These are phyloP conservation scores for Penaeus chinensis DNA, from an alignment of 1,140 invertebrate genomes.

Conservation along the genomic window DNA sequence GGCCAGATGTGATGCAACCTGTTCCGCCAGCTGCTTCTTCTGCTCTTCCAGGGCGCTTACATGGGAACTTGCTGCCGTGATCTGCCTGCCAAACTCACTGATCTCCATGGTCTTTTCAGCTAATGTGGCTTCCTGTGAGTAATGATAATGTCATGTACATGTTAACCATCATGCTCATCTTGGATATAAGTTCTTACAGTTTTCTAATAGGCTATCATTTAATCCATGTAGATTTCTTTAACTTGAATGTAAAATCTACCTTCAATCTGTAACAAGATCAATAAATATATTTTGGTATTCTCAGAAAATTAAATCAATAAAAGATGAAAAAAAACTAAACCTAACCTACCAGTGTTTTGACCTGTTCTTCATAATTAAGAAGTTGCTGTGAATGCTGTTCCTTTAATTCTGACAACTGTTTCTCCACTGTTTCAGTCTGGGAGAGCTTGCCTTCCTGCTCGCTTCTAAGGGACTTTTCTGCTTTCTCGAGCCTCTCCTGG, in stretches of 20 bases:
- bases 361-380: slow-evolving; percentile 27
- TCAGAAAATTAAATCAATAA: background rate
- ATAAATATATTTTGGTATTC: background rate
- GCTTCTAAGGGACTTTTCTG: background rate
- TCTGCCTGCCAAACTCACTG: background rate
- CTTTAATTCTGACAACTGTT: background rate
- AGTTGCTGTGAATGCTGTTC: slow-evolving; percentile 24
- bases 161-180: no score
- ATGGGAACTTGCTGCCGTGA: background rate
- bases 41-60: slow-evolving; percentile 25
- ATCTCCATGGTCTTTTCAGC: slow-evolving; percentile 8
- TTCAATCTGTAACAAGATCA: no score
- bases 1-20: slow-evolving; percentile 2
- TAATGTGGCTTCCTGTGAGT: slow-evolving; percentile 27
- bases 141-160: background rate
- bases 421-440: background rate
- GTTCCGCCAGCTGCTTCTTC: slow-evolving; percentile 27
- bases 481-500: slow-evolving; percentile 32
- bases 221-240: no score
- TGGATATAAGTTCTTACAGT: no score
- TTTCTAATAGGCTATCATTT: no score
- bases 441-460: slow-evolving; percentile 19
- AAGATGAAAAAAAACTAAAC: background rate
- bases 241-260: no score
- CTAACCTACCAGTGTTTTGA: slow-evolving; percentile 10